phyloP scores from a whole-genome alignment of 2,888 invertebrate species.

The Mesopsocus fuscifrons region DNA sequence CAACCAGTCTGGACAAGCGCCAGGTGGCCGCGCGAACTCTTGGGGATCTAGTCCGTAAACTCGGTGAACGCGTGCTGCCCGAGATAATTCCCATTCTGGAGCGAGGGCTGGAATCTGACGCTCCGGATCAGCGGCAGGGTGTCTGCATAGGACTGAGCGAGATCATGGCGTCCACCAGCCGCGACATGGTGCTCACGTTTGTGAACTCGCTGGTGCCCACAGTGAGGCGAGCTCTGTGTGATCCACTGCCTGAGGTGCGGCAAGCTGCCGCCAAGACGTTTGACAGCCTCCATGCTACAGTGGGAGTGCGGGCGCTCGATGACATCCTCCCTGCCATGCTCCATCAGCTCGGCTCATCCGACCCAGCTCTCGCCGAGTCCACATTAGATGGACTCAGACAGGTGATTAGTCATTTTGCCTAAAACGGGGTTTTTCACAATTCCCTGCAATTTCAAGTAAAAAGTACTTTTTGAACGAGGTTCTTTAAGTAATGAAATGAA shows the following conservation, averaged over 20 bases:
- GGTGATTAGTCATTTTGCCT: no score
- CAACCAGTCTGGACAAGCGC: slow-evolving; percentile 88
- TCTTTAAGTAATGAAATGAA: no score
- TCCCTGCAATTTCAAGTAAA: no score
- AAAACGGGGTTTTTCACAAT: no score
- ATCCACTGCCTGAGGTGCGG: slow-evolving; percentile 81
- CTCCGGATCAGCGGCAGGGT: slow-evolving; percentile 90
- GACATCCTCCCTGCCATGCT: slow-evolving; percentile 90
- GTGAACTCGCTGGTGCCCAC: slow-evolving; percentile 80
- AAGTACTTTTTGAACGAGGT: no score
- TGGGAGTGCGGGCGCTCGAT: slow-evolving; percentile 83
- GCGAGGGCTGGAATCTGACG: slow-evolving; percentile 74
- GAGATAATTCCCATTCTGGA: slow-evolving; percentile 97
- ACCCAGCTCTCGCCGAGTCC: slow-evolving; percentile 63
- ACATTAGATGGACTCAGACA: slow-evolving; percentile 90
- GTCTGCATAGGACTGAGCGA: slow-evolving; percentile 96
- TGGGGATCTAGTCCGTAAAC: slow-evolving; percentile 89
- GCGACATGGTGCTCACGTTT: slow-evolving; percentile 82
- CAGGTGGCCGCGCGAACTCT: slow-evolving; percentile 92
- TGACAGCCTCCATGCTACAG: slow-evolving; percentile 85
- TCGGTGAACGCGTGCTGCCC: slow-evolving; percentile 92
- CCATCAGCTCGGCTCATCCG: slow-evolving; percentile 54
- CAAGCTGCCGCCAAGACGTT: slow-evolving; percentile 93
- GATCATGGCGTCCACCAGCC: slow-evolving; percentile 91
- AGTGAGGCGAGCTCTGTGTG: slow-evolving; percentile 78